Conservation (phyloP, 2,797 vertebrate genomes). For the Enteromius thamalakanensis region DNA sequence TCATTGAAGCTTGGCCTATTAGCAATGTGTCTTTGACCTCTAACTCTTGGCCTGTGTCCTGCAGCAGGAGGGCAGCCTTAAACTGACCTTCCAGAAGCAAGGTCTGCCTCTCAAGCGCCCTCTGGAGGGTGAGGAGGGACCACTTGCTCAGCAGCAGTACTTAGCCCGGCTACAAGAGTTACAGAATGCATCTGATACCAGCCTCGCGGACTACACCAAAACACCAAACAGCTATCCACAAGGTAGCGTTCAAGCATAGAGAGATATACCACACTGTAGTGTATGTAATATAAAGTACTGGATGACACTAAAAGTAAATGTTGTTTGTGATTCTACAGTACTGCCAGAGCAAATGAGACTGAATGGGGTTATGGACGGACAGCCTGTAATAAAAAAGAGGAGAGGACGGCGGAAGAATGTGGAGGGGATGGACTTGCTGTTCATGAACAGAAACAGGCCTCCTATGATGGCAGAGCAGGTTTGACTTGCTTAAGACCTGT, state of each 20-base stretch:
- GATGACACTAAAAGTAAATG: constrained; percentile 11
- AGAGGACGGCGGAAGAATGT: constrained; percentile 96
- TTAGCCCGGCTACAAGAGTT: constrained; percentile 92
- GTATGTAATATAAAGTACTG: not conserved
- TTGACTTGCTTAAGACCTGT: constrained; percentile 1
- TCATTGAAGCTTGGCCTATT: not conserved
- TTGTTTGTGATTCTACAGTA: constrained; percentile 71
- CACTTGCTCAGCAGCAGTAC: constrained; percentile 92
- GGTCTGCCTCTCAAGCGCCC: constrained; percentile 90
- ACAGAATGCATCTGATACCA: constrained; percentile 90
- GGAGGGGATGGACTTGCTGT: constrained; percentile 92
- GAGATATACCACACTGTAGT: not conserved
- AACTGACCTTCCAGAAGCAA: constrained; percentile 99
- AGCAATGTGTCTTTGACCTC: not conserved
- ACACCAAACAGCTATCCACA: constrained; percentile 79
- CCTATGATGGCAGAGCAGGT: constrained; percentile 83
- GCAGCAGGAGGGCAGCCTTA: constrained; percentile 95
- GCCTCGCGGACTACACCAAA: constrained; percentile 89
- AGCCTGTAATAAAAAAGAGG: constrained; percentile 89
- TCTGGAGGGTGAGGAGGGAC: constrained; percentile 87
- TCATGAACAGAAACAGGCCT: constrained; percentile 86
- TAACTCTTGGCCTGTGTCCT: constrained; percentile 44
- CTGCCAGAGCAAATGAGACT: constrained; percentile 80
- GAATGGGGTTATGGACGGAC: constrained; percentile 87
- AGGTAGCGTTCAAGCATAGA: constrained; percentile 69